Evolutionary conservation across 2,797 vertebrate genomes (phyloP).

Genomic region (Hyperoplus lanceolatus): DNA sequence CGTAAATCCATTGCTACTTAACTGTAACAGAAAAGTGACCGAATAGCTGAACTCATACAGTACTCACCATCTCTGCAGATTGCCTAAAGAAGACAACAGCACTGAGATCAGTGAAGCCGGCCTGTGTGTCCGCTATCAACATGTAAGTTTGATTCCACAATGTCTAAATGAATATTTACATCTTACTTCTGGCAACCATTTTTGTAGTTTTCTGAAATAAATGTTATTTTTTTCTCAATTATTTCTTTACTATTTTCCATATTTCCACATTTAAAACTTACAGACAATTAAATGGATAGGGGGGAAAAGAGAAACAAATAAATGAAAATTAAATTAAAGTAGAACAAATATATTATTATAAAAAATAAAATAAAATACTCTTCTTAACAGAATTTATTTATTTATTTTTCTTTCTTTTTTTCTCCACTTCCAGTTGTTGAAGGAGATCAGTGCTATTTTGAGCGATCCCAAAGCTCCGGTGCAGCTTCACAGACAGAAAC

Average conservation of each 20-base stretch:
- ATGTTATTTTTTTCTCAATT: too few species aligned
- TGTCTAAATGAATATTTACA: not conserved
- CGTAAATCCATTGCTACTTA: too few species aligned
- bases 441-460: constrained; percentile 81
- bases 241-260: too few species aligned
- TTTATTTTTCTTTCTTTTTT: not conserved
- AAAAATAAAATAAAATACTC: too few species aligned
- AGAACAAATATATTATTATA: too few species aligned
- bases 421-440: constrained; percentile 83
- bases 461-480: constrained; percentile 81
- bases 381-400: not conserved
- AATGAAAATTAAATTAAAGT: too few species aligned
- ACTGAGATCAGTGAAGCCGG: constrained; percentile 37
- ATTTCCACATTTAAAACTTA: too few species aligned
- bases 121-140: constrained; percentile 43
- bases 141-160: constrained; percentile 49
- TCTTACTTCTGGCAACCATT: not conserved
- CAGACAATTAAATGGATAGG: too few species aligned
- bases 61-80: constrained; percentile 17
- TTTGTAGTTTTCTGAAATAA: not conserved
- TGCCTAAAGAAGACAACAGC: constrained; percentile 46
- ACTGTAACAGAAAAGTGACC: not conserved
- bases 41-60: not conserved
- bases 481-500: constrained; percentile 74
- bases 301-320: too few species aligned